Percentiles rank a stretch among this genome's conserved stretches.
phyloP scores from a whole-genome alignment of 2,797 vertebrate species.

The Ctenosaura bakeri region DNA sequence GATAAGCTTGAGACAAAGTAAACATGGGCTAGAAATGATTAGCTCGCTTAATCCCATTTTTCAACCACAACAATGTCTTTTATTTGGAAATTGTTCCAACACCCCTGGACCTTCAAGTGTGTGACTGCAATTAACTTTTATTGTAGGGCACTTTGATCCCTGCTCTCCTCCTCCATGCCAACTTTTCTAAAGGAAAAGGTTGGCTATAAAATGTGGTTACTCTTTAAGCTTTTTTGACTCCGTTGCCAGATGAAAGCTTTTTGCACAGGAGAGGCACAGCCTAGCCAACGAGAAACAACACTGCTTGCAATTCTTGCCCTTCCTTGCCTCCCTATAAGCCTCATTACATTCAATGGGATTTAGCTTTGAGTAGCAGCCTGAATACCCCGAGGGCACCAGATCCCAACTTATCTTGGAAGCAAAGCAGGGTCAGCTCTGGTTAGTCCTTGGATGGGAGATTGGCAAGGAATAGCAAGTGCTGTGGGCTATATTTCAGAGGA shows the following conservation, averaged over 20 bases:
- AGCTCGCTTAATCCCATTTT: slow-evolving; percentile 17
- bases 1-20: slow-evolving; percentile 33
- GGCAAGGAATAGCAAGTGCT: too few relatives aligned
- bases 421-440: too few relatives aligned
- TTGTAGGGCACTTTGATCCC: slow-evolving; percentile 31
- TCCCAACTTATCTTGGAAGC: too few relatives aligned
- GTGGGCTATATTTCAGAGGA: too few relatives aligned
- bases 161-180: too few relatives aligned
- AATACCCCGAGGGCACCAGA: too few relatives aligned
- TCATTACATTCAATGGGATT: too few relatives aligned
- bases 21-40: slow-evolving; percentile 36
- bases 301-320: too few relatives aligned
- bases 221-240: slow-evolving; percentile 18
- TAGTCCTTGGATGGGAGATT: too few relatives aligned
- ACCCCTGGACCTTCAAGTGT: not conserved
- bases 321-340: too few relatives aligned
- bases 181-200: not conserved
- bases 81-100: not conserved
- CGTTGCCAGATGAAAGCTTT: not conserved
- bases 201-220: slow-evolving; percentile 35
- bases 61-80: not conserved
- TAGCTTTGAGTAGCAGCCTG: too few relatives aligned
- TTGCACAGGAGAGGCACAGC: too few relatives aligned
- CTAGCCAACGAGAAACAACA: not conserved
- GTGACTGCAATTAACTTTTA: slow-evolving; percentile 48